Conservation (phyloP, 2,888 invertebrate genomes). For the Tipula lateralis region DNA sequence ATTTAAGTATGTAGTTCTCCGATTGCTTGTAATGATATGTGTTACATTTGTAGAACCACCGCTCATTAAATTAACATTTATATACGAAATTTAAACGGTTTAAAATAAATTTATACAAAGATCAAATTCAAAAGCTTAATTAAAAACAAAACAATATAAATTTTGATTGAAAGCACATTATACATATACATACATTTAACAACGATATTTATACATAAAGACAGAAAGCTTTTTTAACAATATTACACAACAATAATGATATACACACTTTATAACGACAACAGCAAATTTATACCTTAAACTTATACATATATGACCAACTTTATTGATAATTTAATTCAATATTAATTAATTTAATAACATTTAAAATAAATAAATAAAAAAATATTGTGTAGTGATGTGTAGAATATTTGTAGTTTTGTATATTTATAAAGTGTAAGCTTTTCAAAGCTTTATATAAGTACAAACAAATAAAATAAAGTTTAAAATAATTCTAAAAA, state of each 20-base stretch:
- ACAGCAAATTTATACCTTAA: not conserved
- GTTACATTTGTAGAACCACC: too few species aligned
- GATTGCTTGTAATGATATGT: too few species aligned
- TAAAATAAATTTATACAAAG: not conserved
- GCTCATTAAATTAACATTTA: too few species aligned
- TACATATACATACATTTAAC: not conserved
- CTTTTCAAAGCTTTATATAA: not conserved
- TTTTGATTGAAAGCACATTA: not conserved
- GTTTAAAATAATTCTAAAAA: not conserved
- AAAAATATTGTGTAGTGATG: conserved; percentile 19
- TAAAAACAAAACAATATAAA: not conserved
- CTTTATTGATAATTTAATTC: not conserved
- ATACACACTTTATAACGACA: not conserved
- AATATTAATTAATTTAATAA: not conserved
- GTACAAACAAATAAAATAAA: not conserved
- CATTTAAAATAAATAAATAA: not conserved
- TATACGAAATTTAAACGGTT: not conserved
- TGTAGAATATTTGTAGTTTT: conserved; percentile 6
- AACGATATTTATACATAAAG: not conserved
- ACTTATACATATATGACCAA: not conserved
- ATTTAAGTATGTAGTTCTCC: too few species aligned
- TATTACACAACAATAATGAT: not conserved
- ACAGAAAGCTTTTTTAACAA: conserved; percentile 13
- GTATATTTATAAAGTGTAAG: conserved; percentile 5
- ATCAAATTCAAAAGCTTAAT: not conserved